These are phyloP conservation scores for Timema podura DNA, from an alignment of 2,888 invertebrate genomes.

Conservation along the genomic window DNA sequence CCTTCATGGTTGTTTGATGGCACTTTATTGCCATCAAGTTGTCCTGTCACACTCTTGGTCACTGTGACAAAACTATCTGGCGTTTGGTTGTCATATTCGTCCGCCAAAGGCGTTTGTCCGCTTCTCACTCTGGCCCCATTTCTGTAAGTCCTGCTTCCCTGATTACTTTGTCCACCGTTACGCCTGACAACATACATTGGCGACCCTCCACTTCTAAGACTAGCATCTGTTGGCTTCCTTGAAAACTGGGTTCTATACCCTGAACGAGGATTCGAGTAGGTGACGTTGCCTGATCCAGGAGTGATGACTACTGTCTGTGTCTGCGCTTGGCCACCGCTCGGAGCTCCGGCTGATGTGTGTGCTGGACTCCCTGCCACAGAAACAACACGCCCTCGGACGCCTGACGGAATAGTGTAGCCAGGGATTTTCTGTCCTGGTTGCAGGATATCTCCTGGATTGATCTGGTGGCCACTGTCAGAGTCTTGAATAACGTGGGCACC, in stretches of 20 bases:
- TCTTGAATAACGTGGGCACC: slow-evolving; percentile 60
- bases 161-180: slow-evolving; percentile 1
- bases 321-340: slow-evolving; percentile 58
- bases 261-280: slow-evolving; percentile 32
- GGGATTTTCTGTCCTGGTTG: slow-evolving; percentile 64
- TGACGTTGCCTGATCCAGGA: slow-evolving; percentile 49
- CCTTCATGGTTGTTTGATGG: slow-evolving; percentile 50
- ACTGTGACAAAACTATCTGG: slow-evolving; percentile 70
- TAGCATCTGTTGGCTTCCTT: background rate
- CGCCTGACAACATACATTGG: slow-evolving; percentile 1
- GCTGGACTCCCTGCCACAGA: slow-evolving; percentile 57
- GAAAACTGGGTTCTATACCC: slow-evolving; percentile 2
- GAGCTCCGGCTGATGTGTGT: slow-evolving; percentile 52
- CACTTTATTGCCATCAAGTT: slow-evolving; percentile 52
- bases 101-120: slow-evolving; percentile 13
- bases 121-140: slow-evolving; percentile 24
- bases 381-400: slow-evolving; percentile 62
- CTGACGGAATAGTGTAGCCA: slow-evolving; percentile 63
- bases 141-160: slow-evolving; percentile 17
- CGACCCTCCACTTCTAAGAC: slow-evolving; percentile 7
- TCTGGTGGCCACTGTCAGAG: slow-evolving; percentile 43
- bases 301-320: slow-evolving; percentile 59
- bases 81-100: slow-evolving; percentile 32
- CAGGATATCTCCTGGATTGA: slow-evolving; percentile 50
- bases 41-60: slow-evolving; percentile 75